Conservation (phyloP, 2,888 invertebrate species). For the Lottia scabra region DNA sequence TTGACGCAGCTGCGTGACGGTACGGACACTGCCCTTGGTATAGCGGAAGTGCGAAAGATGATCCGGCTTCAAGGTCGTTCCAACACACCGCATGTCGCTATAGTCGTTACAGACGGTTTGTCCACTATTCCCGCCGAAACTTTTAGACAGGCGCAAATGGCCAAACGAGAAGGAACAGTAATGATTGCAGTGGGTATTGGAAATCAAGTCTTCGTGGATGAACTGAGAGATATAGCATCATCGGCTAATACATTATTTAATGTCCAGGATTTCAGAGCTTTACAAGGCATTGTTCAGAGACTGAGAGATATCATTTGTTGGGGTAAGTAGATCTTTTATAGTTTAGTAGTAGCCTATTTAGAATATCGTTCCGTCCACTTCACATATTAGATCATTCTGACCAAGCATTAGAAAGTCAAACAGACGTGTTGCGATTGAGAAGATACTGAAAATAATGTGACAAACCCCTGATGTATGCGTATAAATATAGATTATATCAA, state of each 20-base stretch:
- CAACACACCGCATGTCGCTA: slow-evolving; percentile 50
- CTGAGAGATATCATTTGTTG: slow-evolving; percentile 31
- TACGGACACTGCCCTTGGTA: slow-evolving; percentile 53
- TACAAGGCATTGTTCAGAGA: slow-evolving; percentile 24
- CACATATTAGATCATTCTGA: too few species aligned
- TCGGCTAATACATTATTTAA: slow-evolving; percentile 23
- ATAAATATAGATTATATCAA: too few species aligned
- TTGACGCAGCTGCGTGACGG: slow-evolving; percentile 47
- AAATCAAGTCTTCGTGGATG: slow-evolving; percentile 46
- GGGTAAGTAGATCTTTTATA: slow-evolving; percentile 14
- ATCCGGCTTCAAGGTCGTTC: slow-evolving; percentile 38
- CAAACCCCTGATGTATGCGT: too few species aligned
- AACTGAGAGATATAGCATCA: slow-evolving; percentile 48
- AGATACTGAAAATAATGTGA: too few species aligned
- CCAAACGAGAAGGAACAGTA: slow-evolving; percentile 38
- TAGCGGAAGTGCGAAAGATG: slow-evolving; percentile 40
- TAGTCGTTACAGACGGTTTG: slow-evolving; percentile 56
- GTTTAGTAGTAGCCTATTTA: too few species aligned
- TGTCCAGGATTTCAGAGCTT: slow-evolving; percentile 27
- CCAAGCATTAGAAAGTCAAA: too few species aligned
- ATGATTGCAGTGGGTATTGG: slow-evolving; percentile 55
- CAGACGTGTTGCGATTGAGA: too few species aligned
- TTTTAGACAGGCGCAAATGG: slow-evolving; percentile 29
- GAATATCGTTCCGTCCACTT: too few species aligned
- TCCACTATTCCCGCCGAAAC: slow-evolving; percentile 47